Conservation (phyloP, 2,888 invertebrate genomes). For the Charanyca ferruginea region DNA sequence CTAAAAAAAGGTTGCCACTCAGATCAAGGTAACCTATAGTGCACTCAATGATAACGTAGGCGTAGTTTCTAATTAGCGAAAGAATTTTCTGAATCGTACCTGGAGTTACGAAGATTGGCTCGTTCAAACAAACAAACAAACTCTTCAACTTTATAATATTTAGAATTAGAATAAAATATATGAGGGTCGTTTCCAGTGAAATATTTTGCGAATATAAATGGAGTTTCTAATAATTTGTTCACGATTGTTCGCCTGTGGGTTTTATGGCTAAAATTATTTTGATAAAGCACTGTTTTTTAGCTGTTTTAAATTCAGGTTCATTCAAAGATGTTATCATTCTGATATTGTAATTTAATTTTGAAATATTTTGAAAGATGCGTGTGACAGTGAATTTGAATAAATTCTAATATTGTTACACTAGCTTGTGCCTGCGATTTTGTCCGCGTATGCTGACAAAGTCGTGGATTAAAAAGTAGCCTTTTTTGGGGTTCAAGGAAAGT, state of each 20-base stretch:
- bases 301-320: slow-evolving; percentile 13
- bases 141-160: no score
- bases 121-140: no score
- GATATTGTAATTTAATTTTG: not conserved
- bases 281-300: slow-evolving; percentile 42
- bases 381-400: not conserved
- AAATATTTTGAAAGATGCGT: not conserved
- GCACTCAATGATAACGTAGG: no score
- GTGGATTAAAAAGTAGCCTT: no score
- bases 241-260: slow-evolving; percentile 34
- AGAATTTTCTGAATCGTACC: no score
- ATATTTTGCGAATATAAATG: slow-evolving; percentile 28
- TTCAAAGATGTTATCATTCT: not conserved
- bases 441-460: no score
- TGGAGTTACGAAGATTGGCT: no score
- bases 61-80: no score
- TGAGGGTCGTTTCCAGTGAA: slow-evolving; percentile 30
- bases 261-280: slow-evolving; percentile 47
- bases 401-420: not conserved
- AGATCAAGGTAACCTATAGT: no score
- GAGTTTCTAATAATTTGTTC: slow-evolving; percentile 44
- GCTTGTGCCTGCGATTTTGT: no score
- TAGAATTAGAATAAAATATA: slow-evolving; percentile 36
- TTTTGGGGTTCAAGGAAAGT: no score
- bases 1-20: no score